A percentile compares a stretch with the other conserved stretches of the same genome.
phyloP scores from a whole-genome alignment of 2,888 invertebrate genomes.

The Patella caerulea region DNA sequence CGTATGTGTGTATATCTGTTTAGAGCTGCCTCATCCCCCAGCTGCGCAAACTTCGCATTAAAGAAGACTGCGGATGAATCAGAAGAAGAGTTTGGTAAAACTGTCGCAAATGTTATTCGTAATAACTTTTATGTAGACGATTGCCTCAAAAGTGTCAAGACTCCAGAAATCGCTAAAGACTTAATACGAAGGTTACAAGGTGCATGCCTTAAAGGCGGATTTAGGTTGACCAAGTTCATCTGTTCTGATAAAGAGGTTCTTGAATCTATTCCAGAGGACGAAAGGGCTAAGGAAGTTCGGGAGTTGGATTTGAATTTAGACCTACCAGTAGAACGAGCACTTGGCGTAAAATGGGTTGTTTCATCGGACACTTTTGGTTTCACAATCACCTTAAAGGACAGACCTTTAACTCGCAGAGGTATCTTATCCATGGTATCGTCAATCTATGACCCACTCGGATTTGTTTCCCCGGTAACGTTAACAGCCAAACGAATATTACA shows the following conservation, averaged over 20 bases:
- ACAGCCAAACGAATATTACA: conserved; percentile 11
- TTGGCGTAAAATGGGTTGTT: too few relatives aligned
- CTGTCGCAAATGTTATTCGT: background rate
- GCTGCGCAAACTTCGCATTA: conserved; percentile 5
- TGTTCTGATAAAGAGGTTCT: conserved; percentile 6
- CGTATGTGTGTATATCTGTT: conserved; percentile 1
- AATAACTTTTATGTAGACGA: conserved; percentile 20
- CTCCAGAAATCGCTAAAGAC: background rate
- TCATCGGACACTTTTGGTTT: too few relatives aligned
- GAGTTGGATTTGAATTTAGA: conserved; percentile 10
- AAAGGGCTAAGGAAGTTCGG: conserved; percentile 2
- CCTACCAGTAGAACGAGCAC: background rate
- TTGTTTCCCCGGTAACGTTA: conserved; percentile 14
- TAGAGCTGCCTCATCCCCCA: conserved; percentile 12
- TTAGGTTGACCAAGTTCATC: conserved; percentile 9
- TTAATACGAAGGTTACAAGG: conserved; percentile 1
- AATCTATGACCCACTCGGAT: conserved; percentile 5
- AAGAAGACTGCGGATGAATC: background rate
- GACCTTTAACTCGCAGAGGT: conserved; percentile 13
- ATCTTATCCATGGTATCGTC: conserved; percentile 10
- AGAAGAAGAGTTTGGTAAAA: background rate
- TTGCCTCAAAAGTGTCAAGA: conserved; percentile 6
- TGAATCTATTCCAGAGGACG: conserved; percentile 7
- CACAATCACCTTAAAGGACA: background rate
- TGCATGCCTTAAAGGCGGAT: background rate